Base-by-base conservation (phyloP, 2,797 vertebrate species). In the Mus spretus region DNA sequence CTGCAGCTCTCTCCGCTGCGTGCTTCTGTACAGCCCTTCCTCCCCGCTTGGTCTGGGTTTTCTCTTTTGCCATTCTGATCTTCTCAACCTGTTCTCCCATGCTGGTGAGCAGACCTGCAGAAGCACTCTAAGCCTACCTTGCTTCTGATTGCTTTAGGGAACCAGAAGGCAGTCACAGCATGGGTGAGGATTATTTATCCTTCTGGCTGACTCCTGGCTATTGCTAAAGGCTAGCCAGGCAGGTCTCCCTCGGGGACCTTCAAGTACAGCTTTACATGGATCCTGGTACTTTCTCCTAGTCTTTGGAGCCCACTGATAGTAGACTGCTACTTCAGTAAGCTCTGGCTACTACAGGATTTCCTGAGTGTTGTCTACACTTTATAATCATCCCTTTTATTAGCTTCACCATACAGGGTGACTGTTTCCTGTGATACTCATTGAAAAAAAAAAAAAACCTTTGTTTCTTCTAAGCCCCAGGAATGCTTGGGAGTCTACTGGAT, bases 391-490 rank as follows among this genome's bases (percentile, higher is more conserved):
- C 17, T 31, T 74, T 57, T 57, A 90, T 74, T 53, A 79, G 91
- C 78, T 8, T 84, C 20, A 77, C 67, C 74, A 75, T 13, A 59
- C 28, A 53, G 22, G 88, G 77, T 83, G 50, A 84, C 8, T 81
- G 31, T 61, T 93, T 87, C 34, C 37, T 67, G 19, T 87, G 79
- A 59, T 24, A 59, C 15, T 67, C 28, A 57, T 12, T 50, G 65
- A 47, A 47, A 50, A 59, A 28, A 89, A 88, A 83, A 63, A 28
- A 89, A 88, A 83, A 63, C 85, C 9, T 88, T 84, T 91, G 31
- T 44, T 95, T 96, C 53, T 87, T 31, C 53, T 50, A 74, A 94
- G 19, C 47, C 26, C 67, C 15, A 40, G 26, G 63, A 82, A 61
- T 59, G 53, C 6, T 53, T 82, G 53, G 70, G 24, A 3, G 17